Evolutionary conservation across 2,797 vertebrate genomes (phyloP), one percentile per base, ranked within the genome.

Genomic region (Scarus forsteni): DNA sequence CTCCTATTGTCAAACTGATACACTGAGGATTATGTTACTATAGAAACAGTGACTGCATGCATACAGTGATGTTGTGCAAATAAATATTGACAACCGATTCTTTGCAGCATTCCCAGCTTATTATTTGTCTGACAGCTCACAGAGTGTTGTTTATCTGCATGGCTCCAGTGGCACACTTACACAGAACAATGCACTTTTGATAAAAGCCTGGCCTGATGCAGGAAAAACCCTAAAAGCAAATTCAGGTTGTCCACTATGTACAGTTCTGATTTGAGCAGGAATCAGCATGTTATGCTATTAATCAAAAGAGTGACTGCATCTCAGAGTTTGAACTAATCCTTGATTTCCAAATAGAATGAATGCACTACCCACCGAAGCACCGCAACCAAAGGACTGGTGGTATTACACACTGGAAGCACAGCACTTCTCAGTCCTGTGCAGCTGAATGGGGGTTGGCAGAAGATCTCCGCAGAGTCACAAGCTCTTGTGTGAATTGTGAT

Each of bases 201-300:
- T 68, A 57, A 60, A 48, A 34, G 12, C 27, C 14, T 39, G 49
- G 62, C 60, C 62, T 53, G 54, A 66, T 70, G 71, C 57, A 43
- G 58, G 46, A 55, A 72, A 74, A 62, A n/a, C n/a, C 10, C 66
- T 51, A 56, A 75, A 77, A 35, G 48, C 56, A 73, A 34, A 55
- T 40, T 57, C 27, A 27, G 27, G 4, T 27, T 27, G 2, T 4
- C 27, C 27, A 27, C 27, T 27, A 27, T 27, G 27, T 27, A 27
- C 4, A 2, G 27, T 27, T 27, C 27, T 27, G 2, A 27, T 27
- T 27, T 27, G 4, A 27, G 27, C 27, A 27, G 27, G 27, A 27
- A 27, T 27, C 27, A 2, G 27, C 27, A 27, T 27, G 2, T 27
- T 2, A 27, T 27, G 4, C 27, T 4, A 27, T 2, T 27, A 2